Conservation (phyloP, 2,888 invertebrate genomes). For the Lepas anatifera region DNA sequence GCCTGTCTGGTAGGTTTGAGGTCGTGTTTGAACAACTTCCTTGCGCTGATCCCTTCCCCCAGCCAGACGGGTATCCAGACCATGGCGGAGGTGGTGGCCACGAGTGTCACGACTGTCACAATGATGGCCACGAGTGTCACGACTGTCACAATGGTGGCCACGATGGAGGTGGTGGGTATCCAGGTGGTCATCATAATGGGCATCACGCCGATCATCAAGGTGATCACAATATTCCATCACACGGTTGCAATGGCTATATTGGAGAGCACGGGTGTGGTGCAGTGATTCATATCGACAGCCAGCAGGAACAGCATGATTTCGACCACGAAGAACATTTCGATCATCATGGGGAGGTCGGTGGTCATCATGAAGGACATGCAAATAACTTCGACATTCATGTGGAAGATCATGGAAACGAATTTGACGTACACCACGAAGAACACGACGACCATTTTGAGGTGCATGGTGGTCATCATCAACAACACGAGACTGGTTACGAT, state of each 20-base stretch:
- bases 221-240: too few relatives aligned
- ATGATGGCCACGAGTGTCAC: background rate
- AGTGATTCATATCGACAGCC: too few relatives aligned
- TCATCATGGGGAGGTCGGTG: background rate
- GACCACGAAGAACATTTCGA: too few relatives aligned
- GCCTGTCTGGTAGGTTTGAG: background rate
- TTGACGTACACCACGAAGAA: background rate
- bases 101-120: background rate
- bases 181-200: too few relatives aligned
- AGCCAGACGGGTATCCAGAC: background rate
- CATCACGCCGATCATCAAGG: too few relatives aligned
- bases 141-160: background rate
- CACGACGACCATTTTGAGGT: background rate
- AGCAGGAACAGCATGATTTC: too few relatives aligned
- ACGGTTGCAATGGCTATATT: too few relatives aligned
- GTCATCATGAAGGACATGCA: background rate
- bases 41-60: background rate
- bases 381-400: background rate
- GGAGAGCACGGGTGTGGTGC: too few relatives aligned
- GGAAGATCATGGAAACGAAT: background rate
- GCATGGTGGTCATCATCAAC: background rate
- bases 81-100: background rate
- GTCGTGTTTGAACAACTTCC: background rate
- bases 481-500: background rate
- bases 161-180: too few relatives aligned